Percentiles rank a stretch among this genome's conserved stretches.
Conservation (phyloP, 2,113 vertebrate genomes). For the Amphiprion percula region DNA sequence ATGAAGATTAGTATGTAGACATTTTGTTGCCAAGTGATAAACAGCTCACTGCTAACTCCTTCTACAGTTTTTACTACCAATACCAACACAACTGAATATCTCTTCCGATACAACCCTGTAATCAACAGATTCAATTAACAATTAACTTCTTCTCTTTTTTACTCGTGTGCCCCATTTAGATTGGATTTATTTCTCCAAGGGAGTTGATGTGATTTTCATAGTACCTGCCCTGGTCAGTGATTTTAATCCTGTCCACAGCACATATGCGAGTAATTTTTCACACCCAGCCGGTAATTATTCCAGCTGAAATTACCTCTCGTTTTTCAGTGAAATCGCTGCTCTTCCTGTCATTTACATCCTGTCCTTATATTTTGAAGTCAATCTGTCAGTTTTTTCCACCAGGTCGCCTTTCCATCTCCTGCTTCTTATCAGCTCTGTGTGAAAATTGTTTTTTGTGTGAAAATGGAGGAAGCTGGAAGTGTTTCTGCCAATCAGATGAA, state of each 20-base stretch:
- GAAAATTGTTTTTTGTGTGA: neutral
- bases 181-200: slow-evolving; percentile 2
- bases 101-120: neutral
- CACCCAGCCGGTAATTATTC: slow-evolving; percentile 4
- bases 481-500: neutral
- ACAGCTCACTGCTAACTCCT: neutral
- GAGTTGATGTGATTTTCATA: neutral
- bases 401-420: neutral
- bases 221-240: neutral
- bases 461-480: neutral
- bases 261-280: neutral
- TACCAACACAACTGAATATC: slow-evolving; percentile 2
- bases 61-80: neutral
- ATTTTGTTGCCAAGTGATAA: slow-evolving; percentile 8
- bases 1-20: slow-evolving; percentile 17
- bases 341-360: slow-evolving; percentile 2
- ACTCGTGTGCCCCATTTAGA: neutral
- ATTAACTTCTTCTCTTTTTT: neutral
- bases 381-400: neutral
- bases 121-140: neutral
- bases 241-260: neutral
- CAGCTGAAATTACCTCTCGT: slow-evolving; percentile 13
- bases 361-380: slow-evolving; percentile 1
- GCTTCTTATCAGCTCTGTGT: slow-evolving; percentile 6
- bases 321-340: neutral